Evolutionary conservation across 2,113 vertebrate species (phyloP).

Genomic region (Hemicordylus capensis): DNA sequence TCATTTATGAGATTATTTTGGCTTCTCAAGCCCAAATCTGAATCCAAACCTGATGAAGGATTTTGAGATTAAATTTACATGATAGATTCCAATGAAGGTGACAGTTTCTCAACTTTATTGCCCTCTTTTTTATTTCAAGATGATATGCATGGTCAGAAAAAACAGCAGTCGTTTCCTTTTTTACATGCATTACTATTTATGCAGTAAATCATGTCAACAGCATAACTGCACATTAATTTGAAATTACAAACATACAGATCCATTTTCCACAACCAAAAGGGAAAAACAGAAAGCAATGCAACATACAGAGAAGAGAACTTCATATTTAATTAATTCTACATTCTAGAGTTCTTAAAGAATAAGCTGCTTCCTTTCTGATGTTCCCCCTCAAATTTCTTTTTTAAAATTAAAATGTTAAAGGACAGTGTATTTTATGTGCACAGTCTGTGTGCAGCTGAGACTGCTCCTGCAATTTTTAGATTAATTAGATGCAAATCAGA

Average conservation of each 20-base stretch:
- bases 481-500: fast-evolving
- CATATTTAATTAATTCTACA: fast-evolving
- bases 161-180: constrained; percentile 65
- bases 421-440: background rate
- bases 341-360: background rate
- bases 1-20: constrained; percentile 19
- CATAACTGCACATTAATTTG: constrained; percentile 33
- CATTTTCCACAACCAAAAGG: background rate
- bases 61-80: constrained; percentile 68
- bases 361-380: background rate
- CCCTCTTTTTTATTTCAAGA: constrained; percentile 69
- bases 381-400: background rate
- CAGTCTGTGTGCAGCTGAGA: background rate
- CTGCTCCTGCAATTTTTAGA: background rate
- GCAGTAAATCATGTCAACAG: constrained; percentile 58
- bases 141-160: constrained; percentile 65
- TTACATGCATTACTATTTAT: constrained; percentile 62
- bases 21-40: constrained; percentile 16
- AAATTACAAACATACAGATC: constrained; percentile 8
- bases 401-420: background rate
- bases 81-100: constrained; percentile 62
- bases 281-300: background rate
- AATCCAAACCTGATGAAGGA: constrained; percentile 47
- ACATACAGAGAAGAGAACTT: background rate
- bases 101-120: constrained; percentile 58